Evolutionary conservation across 2,888 invertebrate species (phyloP).

Genomic region (Cosmia trapezina): DNA sequence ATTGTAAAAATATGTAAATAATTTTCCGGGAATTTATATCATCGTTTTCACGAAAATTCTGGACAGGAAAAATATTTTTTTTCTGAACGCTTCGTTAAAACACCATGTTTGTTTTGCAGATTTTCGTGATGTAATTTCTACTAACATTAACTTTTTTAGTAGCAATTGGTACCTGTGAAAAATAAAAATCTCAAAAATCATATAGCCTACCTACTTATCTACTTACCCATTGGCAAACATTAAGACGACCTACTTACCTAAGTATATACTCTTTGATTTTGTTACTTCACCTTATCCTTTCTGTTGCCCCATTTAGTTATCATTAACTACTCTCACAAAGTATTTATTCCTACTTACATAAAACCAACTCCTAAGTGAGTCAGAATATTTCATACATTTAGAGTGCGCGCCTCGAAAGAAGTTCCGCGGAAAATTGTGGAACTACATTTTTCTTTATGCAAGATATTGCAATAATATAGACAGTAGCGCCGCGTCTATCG

Average conservation of each 20-base stretch:
- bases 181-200: no score
- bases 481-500: no score
- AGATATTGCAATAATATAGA: no score
- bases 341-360: background rate
- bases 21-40: conserved; percentile 1
- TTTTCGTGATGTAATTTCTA: no score
- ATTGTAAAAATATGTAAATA: conserved; percentile 15
- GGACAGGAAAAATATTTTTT: background rate
- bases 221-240: background rate
- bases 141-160: no score
- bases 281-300: background rate
- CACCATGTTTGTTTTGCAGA: no score
- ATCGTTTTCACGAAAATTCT: background rate
- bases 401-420: no score
- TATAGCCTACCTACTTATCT: no score
- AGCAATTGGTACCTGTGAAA: no score
- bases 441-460: no score
- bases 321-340: background rate
- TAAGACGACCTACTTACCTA: background rate
- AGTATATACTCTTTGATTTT: background rate
- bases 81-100: background rate
- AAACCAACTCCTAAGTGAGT: background rate
- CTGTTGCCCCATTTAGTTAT: background rate
- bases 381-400: background rate
- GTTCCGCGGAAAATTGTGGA: no score